Evolutionary conservation across 2,797 vertebrate species (phyloP), one percentile per base, ranked within the genome.

Genomic region (Remorina albescens): DNA sequence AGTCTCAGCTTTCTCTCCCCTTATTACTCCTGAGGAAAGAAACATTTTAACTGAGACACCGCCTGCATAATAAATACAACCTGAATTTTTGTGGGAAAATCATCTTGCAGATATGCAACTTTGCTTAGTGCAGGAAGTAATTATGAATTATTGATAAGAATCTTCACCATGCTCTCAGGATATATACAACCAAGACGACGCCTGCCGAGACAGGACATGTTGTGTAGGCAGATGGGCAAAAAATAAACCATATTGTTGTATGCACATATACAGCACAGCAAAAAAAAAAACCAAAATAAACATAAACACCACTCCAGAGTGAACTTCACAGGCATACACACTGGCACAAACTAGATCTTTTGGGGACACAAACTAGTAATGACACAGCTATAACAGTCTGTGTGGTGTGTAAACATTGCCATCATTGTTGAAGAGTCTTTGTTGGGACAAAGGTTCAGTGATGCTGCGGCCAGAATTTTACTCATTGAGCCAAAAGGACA

Each of bases 401-500:
- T 0, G 12, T 67, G 67, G 55, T 42, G 67, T 19, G 81, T 69
- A 55, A 80, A 86, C 84, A 75, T 49, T 18, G 0, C 56, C 30
- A 26, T 78, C 61, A 80, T 88, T 91, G 90, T 90, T 79, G 18
- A 28, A 65, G 26, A 0, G 47, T 62, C 62, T 76, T 87, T 91
- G 87, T 90, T 77, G 67, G 32, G 50, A 59, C 71, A 54, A 30
- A 50, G 57, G 39, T n/a, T 82, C 66, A 86, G 85, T 81, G 82
- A 60, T 41, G 75, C 59, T 75, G 66, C 9, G 42, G 82, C 90
- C 82, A 92, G 90, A 92, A 92, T 85, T 84, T 90, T 90, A 71
- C 88, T 74, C 85, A 84, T 90, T 88, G 83, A 82, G 8, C 36
- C 65, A 30, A 49, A 64, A 81, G 56, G 54, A 89, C 89, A 90